These are phyloP conservation scores for Pseudoips prasinana DNA, from an alignment of 2,888 invertebrate genomes.

Conservation along the genomic window DNA sequence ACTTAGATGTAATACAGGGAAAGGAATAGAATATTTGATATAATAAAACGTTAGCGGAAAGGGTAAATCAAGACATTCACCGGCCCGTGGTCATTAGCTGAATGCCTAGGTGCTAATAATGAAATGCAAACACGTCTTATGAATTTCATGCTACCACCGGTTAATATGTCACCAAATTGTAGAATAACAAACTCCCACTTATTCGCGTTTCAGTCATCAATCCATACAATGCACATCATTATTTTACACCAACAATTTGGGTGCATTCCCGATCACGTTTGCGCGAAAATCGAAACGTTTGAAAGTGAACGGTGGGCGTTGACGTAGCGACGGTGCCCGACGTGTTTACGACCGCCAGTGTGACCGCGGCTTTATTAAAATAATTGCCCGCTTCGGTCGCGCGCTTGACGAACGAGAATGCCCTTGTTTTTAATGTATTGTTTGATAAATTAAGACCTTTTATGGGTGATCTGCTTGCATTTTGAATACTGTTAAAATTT, in stretches of 20 bases:
- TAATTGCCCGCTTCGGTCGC: slow-evolving; percentile 52
- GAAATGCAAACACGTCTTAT: background rate
- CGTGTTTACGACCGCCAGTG: slow-evolving; percentile 48
- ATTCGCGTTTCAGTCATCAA: slow-evolving; percentile 19
- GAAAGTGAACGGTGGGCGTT: slow-evolving; percentile 46
- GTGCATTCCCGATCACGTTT: slow-evolving; percentile 36
- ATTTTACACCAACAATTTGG: slow-evolving; percentile 16
- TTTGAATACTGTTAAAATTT: slow-evolving; percentile 16
- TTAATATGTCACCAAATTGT: slow-evolving; percentile 13
- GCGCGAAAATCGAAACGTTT: slow-evolving; percentile 48
- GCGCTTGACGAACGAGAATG: slow-evolving; percentile 45
- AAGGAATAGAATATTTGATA: background rate
- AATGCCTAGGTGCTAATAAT: slow-evolving; percentile 2
- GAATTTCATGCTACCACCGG: background rate
- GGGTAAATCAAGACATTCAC: slow-evolving; percentile 2
- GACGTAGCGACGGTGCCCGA: slow-evolving; percentile 40
- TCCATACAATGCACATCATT: slow-evolving; percentile 18
- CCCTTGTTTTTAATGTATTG: slow-evolving; percentile 32
- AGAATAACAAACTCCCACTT: slow-evolving; percentile 14
- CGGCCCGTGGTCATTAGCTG: slow-evolving; percentile 3
- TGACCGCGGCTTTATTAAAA: slow-evolving; percentile 55
- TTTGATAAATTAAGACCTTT: slow-evolving; percentile 35
- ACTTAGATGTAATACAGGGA: slow-evolving; percentile 1
- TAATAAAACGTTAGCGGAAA: slow-evolving; percentile 6
- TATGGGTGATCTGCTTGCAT: slow-evolving; percentile 13